Percentiles rank a stretch among this genome's conserved stretches.
Conservation (phyloP, 2,888 invertebrate genomes). For the Chorisops tibialis region DNA sequence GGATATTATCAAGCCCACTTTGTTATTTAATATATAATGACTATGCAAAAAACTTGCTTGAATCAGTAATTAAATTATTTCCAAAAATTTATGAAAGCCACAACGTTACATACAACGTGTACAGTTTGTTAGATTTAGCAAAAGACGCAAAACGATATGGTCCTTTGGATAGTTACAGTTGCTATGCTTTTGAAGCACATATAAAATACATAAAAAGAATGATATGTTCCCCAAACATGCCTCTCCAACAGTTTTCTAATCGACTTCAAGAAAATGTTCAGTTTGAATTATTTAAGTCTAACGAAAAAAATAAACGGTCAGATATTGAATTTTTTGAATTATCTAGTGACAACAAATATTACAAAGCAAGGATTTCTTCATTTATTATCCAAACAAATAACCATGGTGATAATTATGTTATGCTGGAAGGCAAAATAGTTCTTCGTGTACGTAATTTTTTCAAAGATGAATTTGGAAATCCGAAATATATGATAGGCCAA, state of each 20-base stretch:
- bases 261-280: neutral
- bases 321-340: neutral
- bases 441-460: neutral
- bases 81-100: neutral
- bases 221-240: conserved; percentile 45
- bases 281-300: neutral
- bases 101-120: conserved; percentile 25
- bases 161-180: conserved; percentile 30
- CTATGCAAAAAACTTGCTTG: neutral
- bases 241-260: conserved; percentile 36
- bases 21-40: neutral
- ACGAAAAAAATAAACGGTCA: neutral
- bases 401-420: neutral
- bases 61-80: neutral
- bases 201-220: conserved; percentile 35
- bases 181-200: conserved; percentile 32
- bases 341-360: neutral
- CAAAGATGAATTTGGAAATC: neutral
- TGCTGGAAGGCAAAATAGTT: neutral
- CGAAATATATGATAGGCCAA: neutral
- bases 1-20: neutral
- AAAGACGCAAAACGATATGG: conserved; percentile 31
- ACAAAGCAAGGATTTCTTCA: neutral
- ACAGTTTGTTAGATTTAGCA: conserved; percentile 27
- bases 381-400: neutral